phyloP scores from a whole-genome alignment of 2,888 invertebrate genomes.

The Antitype chi region DNA sequence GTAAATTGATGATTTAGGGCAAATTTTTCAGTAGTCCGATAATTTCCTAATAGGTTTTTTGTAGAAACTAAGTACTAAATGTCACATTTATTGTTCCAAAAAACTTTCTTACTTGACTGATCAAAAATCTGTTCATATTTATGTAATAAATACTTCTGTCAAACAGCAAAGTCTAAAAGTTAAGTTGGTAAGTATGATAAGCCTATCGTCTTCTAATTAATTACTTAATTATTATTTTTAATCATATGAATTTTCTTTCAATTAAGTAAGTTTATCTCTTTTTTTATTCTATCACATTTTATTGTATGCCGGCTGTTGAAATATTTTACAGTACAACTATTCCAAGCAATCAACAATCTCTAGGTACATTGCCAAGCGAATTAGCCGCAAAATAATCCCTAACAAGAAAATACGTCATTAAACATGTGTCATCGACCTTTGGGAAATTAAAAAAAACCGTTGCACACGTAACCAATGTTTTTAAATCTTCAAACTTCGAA shows the following conservation, averaged over 20 bases:
- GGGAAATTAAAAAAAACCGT: slow-evolving; percentile 47
- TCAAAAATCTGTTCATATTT: background rate
- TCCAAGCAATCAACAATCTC: slow-evolving; percentile 7
- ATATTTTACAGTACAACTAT: slow-evolving; percentile 17
- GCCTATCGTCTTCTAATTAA: background rate
- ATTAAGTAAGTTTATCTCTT: background rate
- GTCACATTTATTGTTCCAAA: background rate
- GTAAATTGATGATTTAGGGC: background rate
- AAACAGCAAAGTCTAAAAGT: background rate
- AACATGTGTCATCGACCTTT: slow-evolving; percentile 59
- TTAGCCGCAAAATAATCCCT: slow-evolving; percentile 42
- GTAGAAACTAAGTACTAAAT: background rate
- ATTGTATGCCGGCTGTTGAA: background rate
- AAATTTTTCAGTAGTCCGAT: background rate
- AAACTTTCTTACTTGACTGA: background rate
- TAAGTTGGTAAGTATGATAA: too few species aligned
- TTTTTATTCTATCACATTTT: background rate
- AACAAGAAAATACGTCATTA: slow-evolving; percentile 26
- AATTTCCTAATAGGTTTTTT: background rate
- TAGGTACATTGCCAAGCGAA: slow-evolving; percentile 38
- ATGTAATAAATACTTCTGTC: background rate
- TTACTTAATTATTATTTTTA: background rate
- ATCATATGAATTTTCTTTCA: background rate
- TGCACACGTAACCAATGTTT: slow-evolving; percentile 74
- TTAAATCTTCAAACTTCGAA: slow-evolving; percentile 57